Conservation (phyloP, 2,797 vertebrate species). For the Poeciliopsis infans region DNA sequence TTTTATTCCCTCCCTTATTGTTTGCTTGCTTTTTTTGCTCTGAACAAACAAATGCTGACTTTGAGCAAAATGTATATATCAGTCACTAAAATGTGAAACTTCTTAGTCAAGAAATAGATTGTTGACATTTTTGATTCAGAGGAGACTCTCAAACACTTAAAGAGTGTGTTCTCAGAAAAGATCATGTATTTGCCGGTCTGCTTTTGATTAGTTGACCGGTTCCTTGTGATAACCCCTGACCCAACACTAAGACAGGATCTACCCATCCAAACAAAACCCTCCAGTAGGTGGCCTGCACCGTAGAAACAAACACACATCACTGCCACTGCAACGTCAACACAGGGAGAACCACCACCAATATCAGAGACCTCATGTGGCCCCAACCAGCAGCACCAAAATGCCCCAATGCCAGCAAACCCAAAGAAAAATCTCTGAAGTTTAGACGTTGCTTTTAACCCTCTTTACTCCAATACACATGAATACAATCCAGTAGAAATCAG, state of each 20-base stretch:
- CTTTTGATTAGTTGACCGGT: background rate
- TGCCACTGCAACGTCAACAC: no score
- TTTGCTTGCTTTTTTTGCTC: background rate
- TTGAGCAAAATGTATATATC: background rate
- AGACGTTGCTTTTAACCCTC: background rate
- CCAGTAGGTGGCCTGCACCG: no score
- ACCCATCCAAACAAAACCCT: background rate
- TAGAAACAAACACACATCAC: no score
- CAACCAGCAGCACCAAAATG: no score
- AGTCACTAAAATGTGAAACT: background rate
- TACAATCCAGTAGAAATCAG: background rate
- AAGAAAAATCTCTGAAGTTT: background rate
- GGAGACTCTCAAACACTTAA: background rate
- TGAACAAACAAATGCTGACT: background rate
- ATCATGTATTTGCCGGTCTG: background rate
- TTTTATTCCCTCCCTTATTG: background rate
- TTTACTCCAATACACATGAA: background rate
- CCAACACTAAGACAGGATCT: background rate
- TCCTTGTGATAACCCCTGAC: background rate
- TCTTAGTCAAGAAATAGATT: background rate
- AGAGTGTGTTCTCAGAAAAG: background rate
- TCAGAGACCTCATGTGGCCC: no score
- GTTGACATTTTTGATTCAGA: background rate
- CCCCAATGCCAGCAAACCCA: no score
- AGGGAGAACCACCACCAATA: no score